A percentile compares a stretch with the other conserved stretches of the same genome.
Evolutionary conservation across 1,140 invertebrate genomes (phyloP).

Genomic region (Ladona fulva): DNA sequence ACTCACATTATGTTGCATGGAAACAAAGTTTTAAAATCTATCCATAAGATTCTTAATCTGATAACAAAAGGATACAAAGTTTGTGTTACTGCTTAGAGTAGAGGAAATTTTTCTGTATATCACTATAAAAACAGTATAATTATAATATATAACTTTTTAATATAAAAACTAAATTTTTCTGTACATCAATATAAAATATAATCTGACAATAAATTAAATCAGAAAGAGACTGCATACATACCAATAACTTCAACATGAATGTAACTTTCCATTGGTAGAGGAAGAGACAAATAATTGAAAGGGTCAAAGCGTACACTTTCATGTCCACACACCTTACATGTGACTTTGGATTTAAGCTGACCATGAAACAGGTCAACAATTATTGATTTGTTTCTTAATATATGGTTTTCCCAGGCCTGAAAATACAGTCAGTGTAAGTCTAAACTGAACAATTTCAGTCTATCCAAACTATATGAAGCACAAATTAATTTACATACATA

Average conservation of each 20-base stretch:
- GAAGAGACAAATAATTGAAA: constrained; percentile 78
- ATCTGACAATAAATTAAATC: too few species aligned
- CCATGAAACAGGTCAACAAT: constrained; percentile 86
- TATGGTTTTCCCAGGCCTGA: constrained; percentile 70
- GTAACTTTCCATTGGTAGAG: constrained; percentile 71
- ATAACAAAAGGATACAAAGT: too few species aligned
- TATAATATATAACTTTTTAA: too few species aligned
- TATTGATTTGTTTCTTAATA: constrained; percentile 66
- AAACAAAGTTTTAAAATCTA: too few species aligned
- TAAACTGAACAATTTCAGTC: constrained; percentile 19
- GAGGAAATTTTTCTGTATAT: not conserved
- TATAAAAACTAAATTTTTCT: too few species aligned
- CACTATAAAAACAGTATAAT: too few species aligned
- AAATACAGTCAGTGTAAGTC: constrained; percentile 12
- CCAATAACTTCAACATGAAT: constrained; percentile 63
- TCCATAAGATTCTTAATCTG: too few species aligned
- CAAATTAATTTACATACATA: too few species aligned
- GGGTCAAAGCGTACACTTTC: constrained; percentile 81
- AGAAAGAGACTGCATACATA: constrained; percentile 37
- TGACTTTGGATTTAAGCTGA: constrained; percentile 74
- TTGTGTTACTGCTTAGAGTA: too few species aligned
- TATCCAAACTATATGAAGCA: constrained; percentile 22
- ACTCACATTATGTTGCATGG: too few species aligned
- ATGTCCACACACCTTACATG: constrained; percentile 66
- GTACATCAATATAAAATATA: too few species aligned